phyloP scores from a whole-genome alignment of 2,888 invertebrate genomes.

The Sinelater perroti region DNA sequence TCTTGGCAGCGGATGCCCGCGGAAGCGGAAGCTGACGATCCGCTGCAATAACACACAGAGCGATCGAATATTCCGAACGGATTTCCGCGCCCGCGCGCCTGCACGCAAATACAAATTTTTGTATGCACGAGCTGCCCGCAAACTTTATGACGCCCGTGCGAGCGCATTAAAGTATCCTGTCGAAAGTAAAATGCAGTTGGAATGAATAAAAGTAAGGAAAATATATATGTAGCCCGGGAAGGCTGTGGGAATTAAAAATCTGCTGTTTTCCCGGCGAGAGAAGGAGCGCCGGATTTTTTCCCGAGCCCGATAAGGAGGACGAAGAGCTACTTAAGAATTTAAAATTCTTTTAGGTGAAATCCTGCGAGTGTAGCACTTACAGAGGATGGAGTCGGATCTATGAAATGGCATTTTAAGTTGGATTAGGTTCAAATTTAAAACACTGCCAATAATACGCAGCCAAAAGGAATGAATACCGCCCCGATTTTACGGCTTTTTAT shows the following conservation, averaged over 20 bases:
- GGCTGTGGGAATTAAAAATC: slow-evolving; percentile 64
- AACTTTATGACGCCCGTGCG: too few species aligned
- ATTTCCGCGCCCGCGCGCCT: too few species aligned
- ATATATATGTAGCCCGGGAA: slow-evolving; percentile 60
- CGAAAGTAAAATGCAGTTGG: slow-evolving; percentile 43
- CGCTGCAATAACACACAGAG: too few species aligned
- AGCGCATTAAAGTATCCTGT: too few species aligned
- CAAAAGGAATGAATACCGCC: slow-evolving; percentile 49
- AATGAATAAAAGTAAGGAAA: slow-evolving; percentile 57
- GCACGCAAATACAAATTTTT: too few species aligned
- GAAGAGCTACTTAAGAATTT: slow-evolving; percentile 60
- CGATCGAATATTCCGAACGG: too few species aligned
- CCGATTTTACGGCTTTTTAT: slow-evolving; percentile 40
- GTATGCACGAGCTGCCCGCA: too few species aligned
- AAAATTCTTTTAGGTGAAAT: slow-evolving; percentile 63
- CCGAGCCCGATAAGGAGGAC: slow-evolving; percentile 32
- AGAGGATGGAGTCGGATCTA: slow-evolving; percentile 59
- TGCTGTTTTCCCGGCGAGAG: slow-evolving; percentile 59
- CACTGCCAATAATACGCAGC: slow-evolving; percentile 61
- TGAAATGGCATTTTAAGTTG: slow-evolving; percentile 65
- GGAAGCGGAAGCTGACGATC: too few species aligned
- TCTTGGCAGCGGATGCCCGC: slow-evolving; percentile 33
- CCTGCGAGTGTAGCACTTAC: slow-evolving; percentile 60
- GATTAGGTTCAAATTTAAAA: slow-evolving; percentile 64
- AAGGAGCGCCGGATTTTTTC: slow-evolving; percentile 36